Evolutionary conservation across 2,888 invertebrate species (phyloP), one percentile per base, ranked within the genome.

Genomic region (Argyra leucocephala): DNA sequence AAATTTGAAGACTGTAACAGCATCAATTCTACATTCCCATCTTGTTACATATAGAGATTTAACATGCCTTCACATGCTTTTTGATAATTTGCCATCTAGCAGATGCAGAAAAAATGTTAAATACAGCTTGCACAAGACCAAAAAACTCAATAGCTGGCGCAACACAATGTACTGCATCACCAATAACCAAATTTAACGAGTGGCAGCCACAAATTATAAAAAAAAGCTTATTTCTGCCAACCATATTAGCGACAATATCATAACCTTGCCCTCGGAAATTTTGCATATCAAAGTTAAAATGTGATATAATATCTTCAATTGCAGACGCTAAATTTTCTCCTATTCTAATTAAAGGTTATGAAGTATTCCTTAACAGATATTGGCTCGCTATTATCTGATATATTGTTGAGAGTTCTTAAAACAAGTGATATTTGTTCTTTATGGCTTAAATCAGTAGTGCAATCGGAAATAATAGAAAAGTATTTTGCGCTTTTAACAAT

Each of bases 181-280:
- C 57, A 57, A 57, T 57, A 57, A 57, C 57, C 57, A 57, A 57
- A 57, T 21, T 57, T 57, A 57, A 57, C 21, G 57, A 57, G 57
- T 57, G 57, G 57, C 57, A 57, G 21, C 57, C 57, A 57, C 57
- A 57, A 57, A 21, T 57, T 21, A 57, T 57, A 57, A 57, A 57
- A n/a, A 57, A 57, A 57, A 57, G 57, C 57, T 57, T 57, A 57
- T 57, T 57, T 57, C 57, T 57, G 57, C 57, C 57, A 57, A 57
- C 21, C 57, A 57, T 57, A 57, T 57, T 57, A 57, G 21, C 57
- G 21, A 4, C 57, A 57, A 21, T 57, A n/a, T 57, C 21, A 57
- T 57, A 57, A 57, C 57, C 21, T 57, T 57, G 57, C 4, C 57
- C 57, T 21, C 57, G 57, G 57, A n/a, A 57, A 57, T 57, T n/a